phyloP scores from a whole-genome alignment of 2,888 invertebrate species.

The Acanthococcus lagerstroemiae region DNA sequence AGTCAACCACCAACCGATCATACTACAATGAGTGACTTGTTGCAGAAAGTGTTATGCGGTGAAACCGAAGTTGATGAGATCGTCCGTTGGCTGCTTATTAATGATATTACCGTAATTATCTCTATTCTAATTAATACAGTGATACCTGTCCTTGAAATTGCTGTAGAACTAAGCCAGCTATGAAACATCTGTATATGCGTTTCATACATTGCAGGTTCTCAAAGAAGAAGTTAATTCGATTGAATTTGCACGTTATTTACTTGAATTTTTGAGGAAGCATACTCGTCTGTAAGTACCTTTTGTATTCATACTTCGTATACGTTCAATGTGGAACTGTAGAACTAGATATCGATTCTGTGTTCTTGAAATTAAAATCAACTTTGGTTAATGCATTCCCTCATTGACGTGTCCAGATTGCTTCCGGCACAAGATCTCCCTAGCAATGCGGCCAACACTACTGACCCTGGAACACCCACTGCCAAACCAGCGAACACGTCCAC shows the following conservation, averaged over 20 bases:
- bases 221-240: slow-evolving; percentile 6
- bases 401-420: slow-evolving; percentile 1
- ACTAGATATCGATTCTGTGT: no score
- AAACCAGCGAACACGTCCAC: neutral
- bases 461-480: neutral
- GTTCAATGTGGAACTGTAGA: no score
- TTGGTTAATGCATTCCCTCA: neutral
- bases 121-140: no score
- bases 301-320: neutral
- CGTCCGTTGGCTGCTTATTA: neutral
- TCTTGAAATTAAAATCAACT: neutral
- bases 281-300: slow-evolving; percentile 16
- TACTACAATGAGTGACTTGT: slow-evolving; percentile 13
- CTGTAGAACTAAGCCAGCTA: no score
- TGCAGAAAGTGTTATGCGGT: neutral
- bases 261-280: slow-evolving; percentile 17
- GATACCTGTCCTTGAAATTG: no score
- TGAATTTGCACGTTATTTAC: slow-evolving; percentile 11
- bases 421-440: slow-evolving; percentile 4
- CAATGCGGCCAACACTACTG: neutral
- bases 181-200: no score
- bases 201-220: neutral
- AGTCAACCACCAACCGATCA: no score
- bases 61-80: slow-evolving; percentile 1
- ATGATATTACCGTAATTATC: slow-evolving; percentile 4